A percentile compares a stretch with the other conserved stretches of the same genome.
Conservation (phyloP, 37 sponge, comb jelly and placozoan species). For the Agelas oroides region DNA sequence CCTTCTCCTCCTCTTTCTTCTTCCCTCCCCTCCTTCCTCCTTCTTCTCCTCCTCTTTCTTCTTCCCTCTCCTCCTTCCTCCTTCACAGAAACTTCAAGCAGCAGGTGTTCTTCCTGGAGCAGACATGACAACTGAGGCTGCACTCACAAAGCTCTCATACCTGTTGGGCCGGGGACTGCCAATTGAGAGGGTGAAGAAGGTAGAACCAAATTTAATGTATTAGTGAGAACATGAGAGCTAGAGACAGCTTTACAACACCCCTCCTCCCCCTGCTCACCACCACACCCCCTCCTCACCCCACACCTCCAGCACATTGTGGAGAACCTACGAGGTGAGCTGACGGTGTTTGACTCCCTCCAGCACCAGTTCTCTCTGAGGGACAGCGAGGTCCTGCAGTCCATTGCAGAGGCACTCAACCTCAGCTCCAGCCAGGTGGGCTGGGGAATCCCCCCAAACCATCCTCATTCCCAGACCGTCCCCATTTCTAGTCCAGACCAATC, state of each 20-base stretch:
- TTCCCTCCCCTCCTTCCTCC: no score
- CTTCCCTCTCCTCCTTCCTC: background rate
- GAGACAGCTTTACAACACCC: no score
- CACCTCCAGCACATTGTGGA: slow-evolving; percentile 23
- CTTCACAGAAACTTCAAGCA: slow-evolving; percentile 64
- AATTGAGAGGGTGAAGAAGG: slow-evolving; percentile 57
- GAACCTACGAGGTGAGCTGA: slow-evolving; percentile 84
- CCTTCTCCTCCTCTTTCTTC: no score
- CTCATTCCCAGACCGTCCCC: no score
- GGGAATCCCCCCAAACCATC: no score
- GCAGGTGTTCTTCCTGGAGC: slow-evolving; percentile 90
- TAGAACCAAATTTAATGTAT: no score
- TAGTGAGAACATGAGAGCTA: no score
- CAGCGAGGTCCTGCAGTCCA: slow-evolving; percentile 32
- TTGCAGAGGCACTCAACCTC: slow-evolving; percentile 51
- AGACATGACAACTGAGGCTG: slow-evolving; percentile 99
- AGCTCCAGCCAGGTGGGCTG: slow-evolving; percentile 62
- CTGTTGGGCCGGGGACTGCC: slow-evolving; percentile 64
- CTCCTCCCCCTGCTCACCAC: background rate
- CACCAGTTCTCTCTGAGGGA: slow-evolving; percentile 26
- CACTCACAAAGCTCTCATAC: slow-evolving; percentile 95
- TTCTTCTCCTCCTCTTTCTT: no score
- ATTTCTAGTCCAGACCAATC: no score
- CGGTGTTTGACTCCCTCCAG: slow-evolving; percentile 33
- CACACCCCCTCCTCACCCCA: no score